phyloP scores from a whole-genome alignment of 2,113 vertebrate species.

The Corydoras sp. region DNA sequence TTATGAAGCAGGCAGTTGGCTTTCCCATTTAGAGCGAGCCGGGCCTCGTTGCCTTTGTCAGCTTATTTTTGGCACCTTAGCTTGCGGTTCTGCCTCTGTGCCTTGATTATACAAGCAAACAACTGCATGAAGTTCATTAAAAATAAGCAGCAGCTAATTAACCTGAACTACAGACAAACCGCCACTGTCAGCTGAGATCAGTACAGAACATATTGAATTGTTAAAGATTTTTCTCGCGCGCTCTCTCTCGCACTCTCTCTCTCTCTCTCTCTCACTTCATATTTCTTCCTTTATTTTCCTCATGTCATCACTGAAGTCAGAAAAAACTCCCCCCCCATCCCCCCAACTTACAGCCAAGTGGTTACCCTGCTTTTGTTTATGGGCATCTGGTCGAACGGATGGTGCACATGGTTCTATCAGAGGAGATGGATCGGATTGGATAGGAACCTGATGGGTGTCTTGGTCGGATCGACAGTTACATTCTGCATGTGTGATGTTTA shows the following conservation, averaged over 20 bases:
- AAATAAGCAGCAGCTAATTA: constrained; percentile 99
- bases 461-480: too few relatives aligned
- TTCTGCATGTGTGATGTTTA: too few relatives aligned
- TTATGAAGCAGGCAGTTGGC: constrained; percentile 99
- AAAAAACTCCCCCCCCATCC: constrained; percentile 52
- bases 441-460: too few relatives aligned
- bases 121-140: constrained; percentile 99
- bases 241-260: constrained; percentile 2
- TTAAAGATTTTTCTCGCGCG: constrained; percentile 69
- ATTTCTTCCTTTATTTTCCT: constrained; percentile 51
- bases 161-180: constrained; percentile 95
- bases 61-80: constrained; percentile 99
- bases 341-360: constrained; percentile 9
- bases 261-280: constrained; percentile 33
- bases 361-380: constrained; percentile 22
- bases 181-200: constrained; percentile 87
- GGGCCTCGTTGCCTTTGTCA: constrained; percentile 92
- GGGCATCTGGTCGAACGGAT: constrained; percentile 51
- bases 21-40: constrained; percentile 93
- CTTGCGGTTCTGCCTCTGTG: constrained; percentile 98
- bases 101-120: constrained; percentile 99
- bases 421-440: too few relatives aligned
- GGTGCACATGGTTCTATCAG: constrained; percentile 22
- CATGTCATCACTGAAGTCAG: constrained; percentile 76
- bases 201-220: constrained; percentile 86